A percentile compares a stretch with the other conserved stretches of the same genome.
Evolutionary conservation across 1,140 invertebrate genomes (phyloP).

Genomic region (Drosophila fuyamai): DNA sequence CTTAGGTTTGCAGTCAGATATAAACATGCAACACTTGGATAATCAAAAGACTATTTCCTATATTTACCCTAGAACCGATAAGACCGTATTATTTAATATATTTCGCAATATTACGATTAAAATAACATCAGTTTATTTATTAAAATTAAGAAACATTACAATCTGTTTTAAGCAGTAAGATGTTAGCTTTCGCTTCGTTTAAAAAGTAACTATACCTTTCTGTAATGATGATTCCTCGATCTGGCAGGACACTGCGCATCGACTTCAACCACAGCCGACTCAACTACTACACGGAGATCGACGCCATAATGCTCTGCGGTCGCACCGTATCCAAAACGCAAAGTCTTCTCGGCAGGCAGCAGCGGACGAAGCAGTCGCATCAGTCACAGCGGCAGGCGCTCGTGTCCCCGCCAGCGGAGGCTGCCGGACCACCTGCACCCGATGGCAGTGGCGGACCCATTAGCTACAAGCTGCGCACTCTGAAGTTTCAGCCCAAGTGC

Average conservation of each 20-base stretch:
- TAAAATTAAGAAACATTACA: too few relatives aligned
- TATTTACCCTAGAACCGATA: too few relatives aligned
- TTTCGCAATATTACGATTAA: too few relatives aligned
- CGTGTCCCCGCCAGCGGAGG: neutral
- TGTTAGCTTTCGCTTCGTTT: too few relatives aligned
- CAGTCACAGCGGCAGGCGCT: conserved; percentile 19
- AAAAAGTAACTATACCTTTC: too few relatives aligned
- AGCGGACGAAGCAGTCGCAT: conserved; percentile 13
- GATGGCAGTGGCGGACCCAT: conserved; percentile 59
- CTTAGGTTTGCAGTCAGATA: too few relatives aligned
- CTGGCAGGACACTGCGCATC: conserved; percentile 88
- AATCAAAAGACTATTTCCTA: too few relatives aligned
- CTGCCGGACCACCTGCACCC: neutral
- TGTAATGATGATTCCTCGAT: neutral
- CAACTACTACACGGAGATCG: conserved; percentile 95
- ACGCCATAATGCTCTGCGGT: conserved; percentile 92
- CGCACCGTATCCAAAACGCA: conserved; percentile 60
- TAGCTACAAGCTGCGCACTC: conserved; percentile 68
- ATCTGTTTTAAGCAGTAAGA: too few relatives aligned
- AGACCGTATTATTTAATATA: too few relatives aligned
- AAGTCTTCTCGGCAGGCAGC: conserved; percentile 33
- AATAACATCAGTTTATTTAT: too few relatives aligned
- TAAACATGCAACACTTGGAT: too few relatives aligned
- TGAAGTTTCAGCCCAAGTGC: conserved; percentile 74
- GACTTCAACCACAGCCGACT: conserved; percentile 93